phyloP scores from a whole-genome alignment of 2,888 invertebrate genomes.

The Oxystoma pomonae region DNA sequence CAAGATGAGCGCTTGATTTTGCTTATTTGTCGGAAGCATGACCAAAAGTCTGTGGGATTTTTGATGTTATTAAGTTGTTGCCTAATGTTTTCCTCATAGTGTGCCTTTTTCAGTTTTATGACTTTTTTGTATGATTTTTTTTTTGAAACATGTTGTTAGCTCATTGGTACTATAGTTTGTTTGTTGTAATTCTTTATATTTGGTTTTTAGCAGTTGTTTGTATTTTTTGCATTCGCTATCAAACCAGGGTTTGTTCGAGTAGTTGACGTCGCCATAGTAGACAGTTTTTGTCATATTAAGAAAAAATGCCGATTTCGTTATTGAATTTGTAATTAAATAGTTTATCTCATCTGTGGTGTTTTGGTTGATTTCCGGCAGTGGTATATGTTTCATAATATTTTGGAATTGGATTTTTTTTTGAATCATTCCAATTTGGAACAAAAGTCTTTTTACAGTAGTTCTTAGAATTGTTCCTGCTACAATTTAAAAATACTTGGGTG shows the following conservation, averaged over 20 bases:
- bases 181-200: background rate
- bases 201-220: background rate
- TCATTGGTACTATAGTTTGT: background rate
- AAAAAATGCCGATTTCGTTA: background rate
- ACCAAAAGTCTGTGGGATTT: no score
- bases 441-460: background rate
- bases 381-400: background rate
- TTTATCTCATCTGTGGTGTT: background rate
- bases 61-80: background rate
- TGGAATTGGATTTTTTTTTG: background rate
- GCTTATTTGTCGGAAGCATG: no score
- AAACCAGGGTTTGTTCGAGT: background rate
- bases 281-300: background rate
- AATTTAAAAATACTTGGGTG: background rate
- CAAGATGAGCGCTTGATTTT: no score
- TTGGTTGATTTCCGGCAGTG: background rate
- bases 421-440: background rate
- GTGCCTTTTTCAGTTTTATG: background rate
- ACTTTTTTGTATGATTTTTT: no score
- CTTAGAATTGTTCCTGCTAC: background rate
- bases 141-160: background rate
- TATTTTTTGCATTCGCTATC: background rate
- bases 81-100: background rate
- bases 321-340: background rate
- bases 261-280: background rate